Base-by-base conservation (phyloP, 2,888 invertebrate species). In the Thymelicus lineola region DNA sequence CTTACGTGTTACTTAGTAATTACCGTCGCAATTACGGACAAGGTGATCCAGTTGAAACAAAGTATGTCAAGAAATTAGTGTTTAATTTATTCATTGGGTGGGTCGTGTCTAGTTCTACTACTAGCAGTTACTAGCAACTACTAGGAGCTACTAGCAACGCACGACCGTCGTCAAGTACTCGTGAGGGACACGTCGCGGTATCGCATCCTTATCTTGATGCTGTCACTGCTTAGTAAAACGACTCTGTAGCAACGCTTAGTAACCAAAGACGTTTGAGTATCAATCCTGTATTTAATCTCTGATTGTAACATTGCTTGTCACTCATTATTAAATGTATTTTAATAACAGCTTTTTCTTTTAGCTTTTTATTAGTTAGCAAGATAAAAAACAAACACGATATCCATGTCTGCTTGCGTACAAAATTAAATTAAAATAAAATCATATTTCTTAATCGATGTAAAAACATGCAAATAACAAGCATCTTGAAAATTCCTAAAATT, bases 31-130 rank as follows among this genome's bases (percentile, higher is more conserved):
- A 62, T 68, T 87, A 90, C 86, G 80, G 75, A 82, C 90, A 90
- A 92, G 92, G 92, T 85, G 84, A 91, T 86, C 91, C 82, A 81
- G 85, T 85, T 82, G 76, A 79, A 82, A 87, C 86, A 84, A 90
- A 91, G 86, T 91, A 84, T 91, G 90, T 89, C 90, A 91, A 92
- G 89, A 91, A 88, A 91, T 91, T 90, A 87, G 85, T 86, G 82
- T 88, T 87, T 91, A 91, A 92, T 91, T 89, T 91, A 92, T 91
- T 91, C 92, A 91, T 91, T 88, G 87, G 82, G 79, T 82, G 81
- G 80, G 78, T 86, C 89, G 86, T 87, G 87, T 87, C 88, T 88
- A 82, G 86, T 86, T 90, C 82, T 82, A 85, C 85, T 87, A 86
- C 86, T 83, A 85, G 81, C 42, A 12, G 42, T 12, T 12, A 28